Evolutionary conservation across 2,113 vertebrate genomes (phyloP), one percentile per base, ranked within the genome.

Genomic region (Ciconia stormi): DNA sequence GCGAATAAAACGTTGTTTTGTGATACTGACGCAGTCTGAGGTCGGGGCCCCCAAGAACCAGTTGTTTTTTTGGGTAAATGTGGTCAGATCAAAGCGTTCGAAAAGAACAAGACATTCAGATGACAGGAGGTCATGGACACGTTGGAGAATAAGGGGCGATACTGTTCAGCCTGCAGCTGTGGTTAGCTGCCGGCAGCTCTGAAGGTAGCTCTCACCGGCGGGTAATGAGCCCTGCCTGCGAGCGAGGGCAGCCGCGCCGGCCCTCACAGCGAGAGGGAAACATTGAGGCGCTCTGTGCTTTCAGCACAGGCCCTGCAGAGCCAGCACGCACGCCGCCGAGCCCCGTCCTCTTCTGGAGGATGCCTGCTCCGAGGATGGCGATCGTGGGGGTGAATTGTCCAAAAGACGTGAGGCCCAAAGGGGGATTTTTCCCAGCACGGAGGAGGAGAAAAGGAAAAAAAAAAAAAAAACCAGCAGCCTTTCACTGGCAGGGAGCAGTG

Each of bases 351-450:
- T n/a, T 17, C 84, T 16, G 72, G 27, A 27, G 15, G 20, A 7
- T n/a, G 18, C 25, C 67, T 40, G 36, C 13, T 21, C 44, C 10
- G 1, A 16, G 38, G 16, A 34, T 21, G 34, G 47, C 18, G 0
- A 13, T 46, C 11, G 7, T 7, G 19, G 66, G 55, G 65, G 16
- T 12, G 65, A 32, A 7, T 5, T 15, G 52, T 21, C 81, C 82
- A 0, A 7, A 27, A 36, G 11, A 25, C 30, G 14, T 0, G 32
- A 70, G 69, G 70, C 77, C 50, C 36, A 1, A 25, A 22, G 0
- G 0, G 63, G 67, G 80, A 59, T 19, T 70, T 55, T 77, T 8
- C 38, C 73, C 66, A 22, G 65, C 16, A 9, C 1, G 1, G 25
- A 40, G 62, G 17, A 34, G 66, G n/a, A 61, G 53, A 26, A 61